Percentiles rank a stretch among this genome's conserved stretches.
These are phyloP conservation scores for Caenorhabditis parvicauda DNA, from an alignment of 2,888 invertebrate genomes.

Conservation along the genomic window DNA sequence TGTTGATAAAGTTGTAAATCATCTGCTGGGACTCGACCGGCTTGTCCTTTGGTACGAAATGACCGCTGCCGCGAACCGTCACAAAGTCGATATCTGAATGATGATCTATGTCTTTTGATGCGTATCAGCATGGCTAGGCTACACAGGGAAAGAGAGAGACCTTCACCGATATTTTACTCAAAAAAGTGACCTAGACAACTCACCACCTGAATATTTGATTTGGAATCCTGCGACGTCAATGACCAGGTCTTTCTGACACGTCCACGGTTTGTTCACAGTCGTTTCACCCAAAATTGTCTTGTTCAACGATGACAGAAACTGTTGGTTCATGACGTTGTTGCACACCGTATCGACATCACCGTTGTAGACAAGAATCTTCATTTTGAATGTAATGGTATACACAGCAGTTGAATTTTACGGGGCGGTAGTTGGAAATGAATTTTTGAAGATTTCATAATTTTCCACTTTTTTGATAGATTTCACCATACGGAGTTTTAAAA, in stretches of 20 bases:
- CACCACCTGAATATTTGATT: slow-evolving; percentile 25
- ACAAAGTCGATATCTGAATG: slow-evolving; percentile 43
- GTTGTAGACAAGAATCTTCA: slow-evolving; percentile 65
- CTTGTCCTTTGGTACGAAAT: slow-evolving; percentile 47
- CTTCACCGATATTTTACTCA: too few relatives aligned
- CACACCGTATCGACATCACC: slow-evolving; percentile 67
- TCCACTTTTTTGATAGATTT: background rate
- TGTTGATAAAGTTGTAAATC: slow-evolving; percentile 42
- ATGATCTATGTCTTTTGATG: background rate
- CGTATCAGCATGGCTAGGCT: too few relatives aligned
- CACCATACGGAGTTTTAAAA: background rate
- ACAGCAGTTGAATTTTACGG: too few relatives aligned
- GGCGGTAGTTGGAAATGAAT: too few relatives aligned
- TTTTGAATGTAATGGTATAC: too few relatives aligned
- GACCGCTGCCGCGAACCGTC: slow-evolving; percentile 47
- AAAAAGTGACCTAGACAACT: background rate
- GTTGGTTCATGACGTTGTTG: slow-evolving; percentile 66
- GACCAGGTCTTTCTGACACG: slow-evolving; percentile 23
- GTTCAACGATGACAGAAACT: slow-evolving; percentile 35
- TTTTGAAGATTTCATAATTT: background rate
- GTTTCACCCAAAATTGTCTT: slow-evolving; percentile 24
- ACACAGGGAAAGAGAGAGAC: background rate
- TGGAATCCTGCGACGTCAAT: slow-evolving; percentile 31
- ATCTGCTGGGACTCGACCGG: slow-evolving; percentile 47
- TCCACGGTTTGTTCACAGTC: slow-evolving; percentile 34